A percentile compares a stretch with the other conserved stretches of the same genome.
These are phyloP conservation scores for Spea multiplicata DNA, from an alignment of 2,113 vertebrate genomes.

Conservation along the genomic window DNA sequence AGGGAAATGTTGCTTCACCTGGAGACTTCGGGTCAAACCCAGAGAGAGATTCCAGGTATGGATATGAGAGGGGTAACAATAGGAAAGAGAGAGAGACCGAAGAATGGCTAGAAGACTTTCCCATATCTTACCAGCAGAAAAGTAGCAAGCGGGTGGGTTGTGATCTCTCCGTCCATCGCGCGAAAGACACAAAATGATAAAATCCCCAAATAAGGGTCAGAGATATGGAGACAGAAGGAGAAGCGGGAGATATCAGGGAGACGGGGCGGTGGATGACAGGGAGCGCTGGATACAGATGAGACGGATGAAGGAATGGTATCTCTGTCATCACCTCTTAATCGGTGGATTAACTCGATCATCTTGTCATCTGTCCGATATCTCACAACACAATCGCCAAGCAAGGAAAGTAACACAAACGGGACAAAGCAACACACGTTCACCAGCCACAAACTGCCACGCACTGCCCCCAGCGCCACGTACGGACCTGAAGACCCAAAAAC, in stretches of 20 bases:
- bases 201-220: neutral
- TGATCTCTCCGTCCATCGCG: neutral
- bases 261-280: neutral
- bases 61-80: no score
- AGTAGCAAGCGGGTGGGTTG: neutral
- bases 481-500: no score
- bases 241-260: neutral
- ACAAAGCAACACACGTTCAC: no score
- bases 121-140: neutral
- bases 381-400: neutral
- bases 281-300: neutral
- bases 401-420: no score
- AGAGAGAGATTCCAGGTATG: no score
- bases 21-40: no score
- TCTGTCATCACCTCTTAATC: constrained; percentile 40
- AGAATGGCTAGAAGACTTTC: no score
- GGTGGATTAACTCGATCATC: constrained; percentile 23
- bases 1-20: no score
- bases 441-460: no score
- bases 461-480: no score
- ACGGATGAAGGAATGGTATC: neutral
- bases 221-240: neutral
- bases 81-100: no score
- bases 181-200: neutral
- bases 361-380: neutral